Evolutionary conservation across 1,140 invertebrate species (phyloP), one percentile per base, ranked within the genome.

Genomic region (Zelostemma sp.): DNA sequence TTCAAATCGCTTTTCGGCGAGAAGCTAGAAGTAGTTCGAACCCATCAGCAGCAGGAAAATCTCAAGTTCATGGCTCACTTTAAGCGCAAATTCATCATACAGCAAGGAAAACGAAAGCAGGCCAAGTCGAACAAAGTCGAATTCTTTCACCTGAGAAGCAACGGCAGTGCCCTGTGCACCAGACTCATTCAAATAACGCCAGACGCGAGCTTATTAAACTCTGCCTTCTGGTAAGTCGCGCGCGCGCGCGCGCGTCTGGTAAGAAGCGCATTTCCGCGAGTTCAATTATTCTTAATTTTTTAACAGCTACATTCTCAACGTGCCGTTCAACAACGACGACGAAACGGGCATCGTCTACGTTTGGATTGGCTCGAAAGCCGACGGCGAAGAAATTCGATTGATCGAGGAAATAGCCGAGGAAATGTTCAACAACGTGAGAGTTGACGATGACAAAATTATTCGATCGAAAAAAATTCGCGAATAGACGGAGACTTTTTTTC

Each of bases 1-100:
- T 99, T 99, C 86, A 97, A 99, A 85, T 90, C 92, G 14, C 87
- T 98, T 58, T 99, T 98, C 82, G 93, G 95, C 28, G 94, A 97
- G 76, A 96, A 98, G 75, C 86, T 99, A 57, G 97, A 99, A 87
- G 97, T 99, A 1, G 93, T 99, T 0, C 86, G 97, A 45, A 98
- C 96, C n/a, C 95, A 98, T 83, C 97, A 97, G 76, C 98, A 99
- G 82, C 97, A 99, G 86, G 98, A 99, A 86, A 99, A 97, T 86
- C 89, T 98, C 16, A 99, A 99, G 85, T 99, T 99, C 80, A 92
- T 99, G 87, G 94, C 97, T 0, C 97, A 99, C 84, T 99, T 99
- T 84, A 95, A 98, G 78, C 87, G 93, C 53, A 93, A 97, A 79
- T 98, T 99, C 84, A 91, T 99, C 11, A 98, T 99, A 45, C 93